phyloP scores from a whole-genome alignment of 2,888 invertebrate genomes.

The Pristionchus fissidentatus region DNA sequence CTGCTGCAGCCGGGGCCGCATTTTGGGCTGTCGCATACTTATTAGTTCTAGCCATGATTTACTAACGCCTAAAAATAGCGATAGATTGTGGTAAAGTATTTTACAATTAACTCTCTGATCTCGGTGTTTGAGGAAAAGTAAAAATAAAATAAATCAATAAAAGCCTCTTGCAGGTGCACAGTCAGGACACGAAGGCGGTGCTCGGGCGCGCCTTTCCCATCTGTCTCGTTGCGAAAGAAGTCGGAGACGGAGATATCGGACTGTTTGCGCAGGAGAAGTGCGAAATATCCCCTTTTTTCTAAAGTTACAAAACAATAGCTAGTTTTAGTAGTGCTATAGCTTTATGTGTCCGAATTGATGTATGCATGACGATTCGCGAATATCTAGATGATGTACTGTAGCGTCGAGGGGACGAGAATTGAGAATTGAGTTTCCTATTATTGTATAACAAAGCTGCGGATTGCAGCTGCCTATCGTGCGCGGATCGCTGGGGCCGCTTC shows the following conservation, averaged over 20 bases:
- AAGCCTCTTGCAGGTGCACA: too few relatives aligned
- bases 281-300: background rate
- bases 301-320: background rate
- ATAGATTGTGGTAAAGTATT: background rate
- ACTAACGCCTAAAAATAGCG: background rate
- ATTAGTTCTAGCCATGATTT: background rate
- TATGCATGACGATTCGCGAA: too few relatives aligned
- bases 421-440: too few relatives aligned
- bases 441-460: background rate
- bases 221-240: background rate
- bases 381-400: too few relatives aligned
- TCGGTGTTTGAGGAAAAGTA: too few relatives aligned
- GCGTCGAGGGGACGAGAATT: too few relatives aligned
- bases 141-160: too few relatives aligned
- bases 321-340: background rate
- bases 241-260: slow-evolving; percentile 20
- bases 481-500: slow-evolving; percentile 11
- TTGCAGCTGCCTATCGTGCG: slow-evolving; percentile 21
- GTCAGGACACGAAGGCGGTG: background rate
- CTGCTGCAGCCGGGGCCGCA: background rate
- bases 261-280: slow-evolving; percentile 26
- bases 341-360: too few relatives aligned
- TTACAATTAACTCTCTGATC: too few relatives aligned
- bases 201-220: slow-evolving; percentile 15
- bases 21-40: too few relatives aligned